phyloP scores from a whole-genome alignment of 2,113 vertebrate species.

The Sardina pilchardus region DNA sequence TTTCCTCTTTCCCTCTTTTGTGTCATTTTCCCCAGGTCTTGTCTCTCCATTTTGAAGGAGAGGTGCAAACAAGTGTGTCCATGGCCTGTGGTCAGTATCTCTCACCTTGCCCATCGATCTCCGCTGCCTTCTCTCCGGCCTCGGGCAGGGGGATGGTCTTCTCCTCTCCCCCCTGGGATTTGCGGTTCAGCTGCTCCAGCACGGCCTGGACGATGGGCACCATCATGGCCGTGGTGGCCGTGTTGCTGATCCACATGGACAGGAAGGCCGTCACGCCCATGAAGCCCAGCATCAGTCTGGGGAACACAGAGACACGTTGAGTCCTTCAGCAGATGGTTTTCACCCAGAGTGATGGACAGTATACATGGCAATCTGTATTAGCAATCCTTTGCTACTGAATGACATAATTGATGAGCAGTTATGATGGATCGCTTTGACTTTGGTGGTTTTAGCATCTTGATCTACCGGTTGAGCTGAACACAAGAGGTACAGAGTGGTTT shows the following conservation, averaged over 20 bases:
- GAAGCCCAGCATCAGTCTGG: slow-evolving; percentile 93
- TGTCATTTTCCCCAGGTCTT: background rate
- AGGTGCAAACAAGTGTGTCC: background rate
- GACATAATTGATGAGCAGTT: too few relatives aligned
- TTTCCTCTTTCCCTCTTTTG: background rate
- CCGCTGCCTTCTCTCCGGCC: slow-evolving; percentile 24
- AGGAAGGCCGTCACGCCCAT: slow-evolving; percentile 93
- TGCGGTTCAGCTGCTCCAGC: slow-evolving; percentile 78
- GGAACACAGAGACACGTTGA: background rate
- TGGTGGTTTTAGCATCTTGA: too few relatives aligned
- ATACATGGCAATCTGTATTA: too few relatives aligned
- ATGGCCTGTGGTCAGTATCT: background rate
- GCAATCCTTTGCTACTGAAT: too few relatives aligned
- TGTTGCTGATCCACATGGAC: slow-evolving; percentile 99
- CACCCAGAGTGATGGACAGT: too few relatives aligned
- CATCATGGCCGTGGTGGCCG: slow-evolving; percentile 97
- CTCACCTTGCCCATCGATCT: slow-evolving; percentile 48
- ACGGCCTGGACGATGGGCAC: slow-evolving; percentile 92
- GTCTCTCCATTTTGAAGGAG: background rate
- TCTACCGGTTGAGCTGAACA: too few relatives aligned
- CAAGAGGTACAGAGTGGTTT: too few relatives aligned
- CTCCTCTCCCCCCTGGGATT: slow-evolving; percentile 27
- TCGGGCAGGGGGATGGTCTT: background rate
- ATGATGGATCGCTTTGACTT: too few relatives aligned
- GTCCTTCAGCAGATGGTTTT: background rate